Evolutionary conservation across 2,888 invertebrate genomes (phyloP).

Genomic region (Leucania comma): DNA sequence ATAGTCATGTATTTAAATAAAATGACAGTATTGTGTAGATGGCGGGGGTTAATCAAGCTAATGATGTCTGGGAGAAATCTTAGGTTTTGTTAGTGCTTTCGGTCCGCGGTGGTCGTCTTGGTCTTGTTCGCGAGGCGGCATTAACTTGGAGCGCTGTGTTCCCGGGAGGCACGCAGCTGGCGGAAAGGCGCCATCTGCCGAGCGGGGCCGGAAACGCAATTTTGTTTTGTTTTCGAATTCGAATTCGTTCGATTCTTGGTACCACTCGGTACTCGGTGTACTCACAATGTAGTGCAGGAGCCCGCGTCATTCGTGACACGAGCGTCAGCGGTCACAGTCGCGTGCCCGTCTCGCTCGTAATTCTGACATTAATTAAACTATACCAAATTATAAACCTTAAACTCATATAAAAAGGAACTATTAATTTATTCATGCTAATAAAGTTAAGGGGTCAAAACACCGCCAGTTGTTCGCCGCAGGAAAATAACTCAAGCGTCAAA

Average conservation of each 20-base stretch:
- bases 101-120: conserved; percentile 20
- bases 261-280: conserved; percentile 38
- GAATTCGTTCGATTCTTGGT: conserved; percentile 77
- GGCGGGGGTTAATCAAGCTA: conserved; percentile 47
- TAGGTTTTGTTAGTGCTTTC: conserved; percentile 51
- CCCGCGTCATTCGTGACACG: conserved; percentile 55
- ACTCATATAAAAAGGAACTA: conserved; percentile 59
- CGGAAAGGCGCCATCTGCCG: conserved; percentile 90
- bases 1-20: conserved; percentile 59
- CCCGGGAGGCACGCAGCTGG: conserved; percentile 84
- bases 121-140: conserved; percentile 66
- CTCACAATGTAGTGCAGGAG: conserved; percentile 61
- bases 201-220: conserved; percentile 85
- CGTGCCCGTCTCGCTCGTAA: conserved; percentile 72
- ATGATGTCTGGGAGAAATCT: conserved; percentile 30
- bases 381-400: conserved; percentile 50
- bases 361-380: conserved; percentile 62
- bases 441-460: conserved; percentile 65
- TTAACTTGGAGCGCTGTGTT: conserved; percentile 73
- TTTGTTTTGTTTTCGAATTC: conserved; percentile 85
- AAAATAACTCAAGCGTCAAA: conserved; percentile 66
- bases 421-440: conserved; percentile 66
- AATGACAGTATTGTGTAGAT: conserved; percentile 68
- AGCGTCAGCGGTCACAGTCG: conserved; percentile 74
- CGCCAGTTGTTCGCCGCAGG: conserved; percentile 62